Evolutionary conservation across 2,888 invertebrate genomes (phyloP).

Genomic region (Linyphia triangularis): DNA sequence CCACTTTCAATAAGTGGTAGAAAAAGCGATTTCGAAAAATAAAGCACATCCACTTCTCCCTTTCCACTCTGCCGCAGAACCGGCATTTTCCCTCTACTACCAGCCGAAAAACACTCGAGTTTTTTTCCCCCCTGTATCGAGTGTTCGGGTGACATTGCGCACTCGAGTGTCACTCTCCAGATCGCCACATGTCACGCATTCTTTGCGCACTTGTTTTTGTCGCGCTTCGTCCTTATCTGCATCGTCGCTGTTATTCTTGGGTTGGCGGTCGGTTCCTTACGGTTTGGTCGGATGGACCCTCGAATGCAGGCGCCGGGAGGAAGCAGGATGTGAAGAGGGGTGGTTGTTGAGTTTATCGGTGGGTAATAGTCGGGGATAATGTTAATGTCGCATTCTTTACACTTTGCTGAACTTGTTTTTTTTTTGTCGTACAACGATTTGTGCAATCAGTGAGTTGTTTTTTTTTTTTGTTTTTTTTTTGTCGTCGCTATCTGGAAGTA

Average conservation of each 20-base stretch:
- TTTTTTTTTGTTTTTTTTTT: too few species aligned
- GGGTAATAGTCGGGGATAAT: too few species aligned
- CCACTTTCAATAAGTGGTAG: neutral
- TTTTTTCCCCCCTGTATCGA: neutral
- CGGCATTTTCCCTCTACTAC: too few species aligned
- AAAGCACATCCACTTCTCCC: neutral
- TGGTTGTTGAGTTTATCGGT: too few species aligned
- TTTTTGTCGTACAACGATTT: too few species aligned
- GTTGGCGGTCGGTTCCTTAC: too few species aligned
- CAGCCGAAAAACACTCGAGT: neutral
- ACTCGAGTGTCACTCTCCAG: slow-evolving; percentile 48
- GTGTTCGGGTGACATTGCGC: neutral
- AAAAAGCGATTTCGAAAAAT: neutral
- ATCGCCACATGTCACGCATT: slow-evolving; percentile 63
- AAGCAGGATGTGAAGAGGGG: too few species aligned
- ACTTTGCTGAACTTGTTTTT: neutral
- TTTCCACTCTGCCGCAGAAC: neutral
- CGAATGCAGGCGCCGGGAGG: too few species aligned
- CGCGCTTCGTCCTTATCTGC: slow-evolving; percentile 1
- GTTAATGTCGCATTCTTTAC: neutral
- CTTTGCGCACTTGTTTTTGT: slow-evolving; percentile 44
- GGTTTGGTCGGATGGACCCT: too few species aligned
- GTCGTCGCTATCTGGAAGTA: too few species aligned
- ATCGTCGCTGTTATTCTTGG: too few species aligned
- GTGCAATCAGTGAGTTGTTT: too few species aligned